Conservation (phyloP, 1,140 invertebrate genomes). For the Aphidius ervi region DNA sequence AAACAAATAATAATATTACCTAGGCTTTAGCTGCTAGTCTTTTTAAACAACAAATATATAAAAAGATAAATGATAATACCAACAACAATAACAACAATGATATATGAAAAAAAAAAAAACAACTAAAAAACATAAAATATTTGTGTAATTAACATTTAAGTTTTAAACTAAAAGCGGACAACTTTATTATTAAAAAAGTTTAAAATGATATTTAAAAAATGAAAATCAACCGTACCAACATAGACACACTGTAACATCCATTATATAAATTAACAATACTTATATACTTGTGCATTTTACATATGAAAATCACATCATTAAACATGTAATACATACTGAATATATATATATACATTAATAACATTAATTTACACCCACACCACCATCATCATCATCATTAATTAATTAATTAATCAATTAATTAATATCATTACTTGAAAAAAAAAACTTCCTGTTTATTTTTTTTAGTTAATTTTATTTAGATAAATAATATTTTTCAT, state of each 20-base stretch:
- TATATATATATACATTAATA: constrained; percentile 24
- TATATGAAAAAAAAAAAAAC: not conserved
- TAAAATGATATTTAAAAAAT: not conserved
- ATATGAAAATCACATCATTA: constrained; percentile 53
- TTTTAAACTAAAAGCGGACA: constrained; percentile 7
- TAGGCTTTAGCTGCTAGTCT: constrained; percentile 17
- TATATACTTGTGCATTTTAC: constrained; percentile 52
- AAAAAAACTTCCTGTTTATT: not conserved
- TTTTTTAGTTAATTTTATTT: too few species aligned
- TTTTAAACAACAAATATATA: constrained; percentile 1
- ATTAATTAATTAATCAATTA: not conserved
- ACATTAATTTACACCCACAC: constrained; percentile 20
- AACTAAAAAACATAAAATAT: not conserved
- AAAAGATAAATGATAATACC: too few species aligned
- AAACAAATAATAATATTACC: constrained; percentile 1
- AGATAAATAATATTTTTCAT: too few species aligned
- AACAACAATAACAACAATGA: too few species aligned
- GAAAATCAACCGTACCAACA: constrained; percentile 21
- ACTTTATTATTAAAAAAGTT: too few species aligned
- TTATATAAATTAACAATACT: constrained; percentile 49
- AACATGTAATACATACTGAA: constrained; percentile 33
- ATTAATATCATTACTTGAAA: not conserved
- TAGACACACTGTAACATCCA: constrained; percentile 51
- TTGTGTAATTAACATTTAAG: constrained; percentile 14
- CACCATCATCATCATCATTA: constrained; percentile 1